phyloP scores from a whole-genome alignment of 2,888 invertebrate species.

The Drosophila cyrtoloma region DNA sequence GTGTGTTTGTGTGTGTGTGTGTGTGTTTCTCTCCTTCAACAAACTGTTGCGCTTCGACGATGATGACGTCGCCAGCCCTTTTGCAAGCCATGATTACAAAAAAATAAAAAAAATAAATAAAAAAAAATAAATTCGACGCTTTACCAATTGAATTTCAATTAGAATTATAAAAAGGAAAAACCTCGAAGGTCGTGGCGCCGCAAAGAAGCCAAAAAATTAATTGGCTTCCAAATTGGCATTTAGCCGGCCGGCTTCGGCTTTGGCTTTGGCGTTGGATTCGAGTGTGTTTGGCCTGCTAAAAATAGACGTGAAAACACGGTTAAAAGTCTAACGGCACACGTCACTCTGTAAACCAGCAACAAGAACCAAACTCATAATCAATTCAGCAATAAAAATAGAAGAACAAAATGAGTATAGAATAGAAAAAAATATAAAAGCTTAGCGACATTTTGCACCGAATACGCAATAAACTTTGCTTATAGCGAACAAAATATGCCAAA shows the following conservation, averaged over 20 bases:
- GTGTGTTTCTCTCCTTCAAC: constrained; percentile 69
- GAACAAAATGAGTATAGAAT: constrained; percentile 2
- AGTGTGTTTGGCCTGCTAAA: constrained; percentile 25
- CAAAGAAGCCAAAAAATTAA: constrained; percentile 30
- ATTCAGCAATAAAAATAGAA: constrained; percentile 33
- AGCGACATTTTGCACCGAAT: constrained; percentile 60
- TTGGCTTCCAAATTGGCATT: constrained; percentile 27
- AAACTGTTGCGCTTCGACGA: constrained; percentile 76
- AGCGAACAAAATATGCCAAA: constrained; percentile 26
- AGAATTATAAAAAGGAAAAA: constrained; percentile 39
- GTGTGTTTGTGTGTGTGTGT: constrained; percentile 24
- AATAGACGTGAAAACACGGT: constrained; percentile 40
- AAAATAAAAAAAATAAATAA: not conserved
- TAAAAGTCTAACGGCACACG: constrained; percentile 44
- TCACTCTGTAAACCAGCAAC: constrained; percentile 32
- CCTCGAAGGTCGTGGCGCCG: constrained; percentile 30
- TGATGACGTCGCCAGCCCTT: constrained; percentile 67
- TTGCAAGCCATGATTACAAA: constrained; percentile 52
- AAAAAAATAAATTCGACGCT: constrained; percentile 15
- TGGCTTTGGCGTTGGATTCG: constrained; percentile 1
- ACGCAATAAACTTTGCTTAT: constrained; percentile 67
- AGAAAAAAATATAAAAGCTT: constrained; percentile 30
- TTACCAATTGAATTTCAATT: constrained; percentile 68
- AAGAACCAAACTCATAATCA: constrained; percentile 34
- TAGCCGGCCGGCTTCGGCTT: constrained; percentile 60